Evolutionary conservation across 1,140 invertebrate species (phyloP).

Genomic region (Drosophila ficusphila): DNA sequence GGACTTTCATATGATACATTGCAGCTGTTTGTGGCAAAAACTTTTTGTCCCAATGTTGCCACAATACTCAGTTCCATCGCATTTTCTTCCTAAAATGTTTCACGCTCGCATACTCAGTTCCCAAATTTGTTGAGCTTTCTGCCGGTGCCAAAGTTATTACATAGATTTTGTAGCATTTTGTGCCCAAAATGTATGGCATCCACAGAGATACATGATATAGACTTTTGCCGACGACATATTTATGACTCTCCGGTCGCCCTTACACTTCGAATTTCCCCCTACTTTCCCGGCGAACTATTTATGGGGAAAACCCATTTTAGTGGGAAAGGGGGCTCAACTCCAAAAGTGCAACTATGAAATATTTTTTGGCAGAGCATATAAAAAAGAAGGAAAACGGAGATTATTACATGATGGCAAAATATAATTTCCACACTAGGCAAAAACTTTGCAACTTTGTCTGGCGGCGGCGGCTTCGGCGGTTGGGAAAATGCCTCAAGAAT

Average conservation of each 20-base stretch:
- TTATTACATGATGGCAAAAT: constrained; percentile 76
- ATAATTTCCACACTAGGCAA: constrained; percentile 70
- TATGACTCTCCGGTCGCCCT: constrained; percentile 51
- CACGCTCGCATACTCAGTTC: background rate
- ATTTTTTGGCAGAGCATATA: constrained; percentile 55
- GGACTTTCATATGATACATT: background rate
- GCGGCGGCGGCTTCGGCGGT: constrained; percentile 32
- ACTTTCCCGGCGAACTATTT: constrained; percentile 42
- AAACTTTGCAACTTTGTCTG: constrained; percentile 67
- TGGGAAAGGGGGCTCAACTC: constrained; percentile 21
- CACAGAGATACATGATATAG: constrained; percentile 63
- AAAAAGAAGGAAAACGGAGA: constrained; percentile 51
- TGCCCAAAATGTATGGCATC: constrained; percentile 68
- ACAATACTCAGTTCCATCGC: background rate
- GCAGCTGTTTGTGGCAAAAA: background rate
- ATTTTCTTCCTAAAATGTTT: constrained; percentile 3
- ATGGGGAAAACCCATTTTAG: constrained; percentile 28
- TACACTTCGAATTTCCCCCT: constrained; percentile 4
- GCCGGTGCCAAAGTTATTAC: constrained; percentile 59
- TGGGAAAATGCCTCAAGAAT: constrained; percentile 74
- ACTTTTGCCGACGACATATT: constrained; percentile 74
- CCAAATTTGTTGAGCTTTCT: constrained; percentile 47
- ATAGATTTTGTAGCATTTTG: constrained; percentile 82
- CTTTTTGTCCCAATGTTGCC: constrained; percentile 19
- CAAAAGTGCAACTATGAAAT: constrained; percentile 77